These are phyloP conservation scores for Idaea biselata DNA, from an alignment of 2,888 invertebrate genomes.

Conservation along the genomic window DNA sequence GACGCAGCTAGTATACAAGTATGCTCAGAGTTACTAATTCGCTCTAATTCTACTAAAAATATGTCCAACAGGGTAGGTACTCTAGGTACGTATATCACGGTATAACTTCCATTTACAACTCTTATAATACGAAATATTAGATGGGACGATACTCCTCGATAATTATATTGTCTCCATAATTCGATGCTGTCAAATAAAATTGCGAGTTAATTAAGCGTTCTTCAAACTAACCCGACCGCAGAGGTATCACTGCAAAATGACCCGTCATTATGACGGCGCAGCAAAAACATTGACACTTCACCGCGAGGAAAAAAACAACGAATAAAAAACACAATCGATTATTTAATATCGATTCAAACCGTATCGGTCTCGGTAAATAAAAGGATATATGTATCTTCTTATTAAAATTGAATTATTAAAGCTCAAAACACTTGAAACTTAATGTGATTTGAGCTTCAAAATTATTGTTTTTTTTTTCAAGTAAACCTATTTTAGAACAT, in stretches of 20 bases:
- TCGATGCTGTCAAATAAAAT: constrained; percentile 67
- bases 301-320: constrained; percentile 46
- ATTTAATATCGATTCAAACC: constrained; percentile 52
- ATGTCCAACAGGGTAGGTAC: too few species aligned
- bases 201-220: constrained; percentile 68
- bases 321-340: constrained; percentile 62
- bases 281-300: constrained; percentile 67
- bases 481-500: too few species aligned
- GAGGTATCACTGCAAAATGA: constrained; percentile 60
- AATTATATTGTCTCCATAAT: constrained; percentile 40
- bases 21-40: too few species aligned
- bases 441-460: too few species aligned
- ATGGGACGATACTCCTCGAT: background rate
- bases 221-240: constrained; percentile 51
- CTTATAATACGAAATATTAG: background rate
- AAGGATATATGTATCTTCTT: constrained; percentile 12
- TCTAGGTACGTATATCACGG: too few species aligned
- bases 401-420: constrained; percentile 15
- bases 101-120: too few species aligned
- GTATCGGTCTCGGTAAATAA: constrained; percentile 51
- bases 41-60: too few species aligned
- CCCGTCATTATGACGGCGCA: constrained; percentile 67
- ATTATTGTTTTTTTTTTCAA: too few species aligned
- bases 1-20: too few species aligned
- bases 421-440: too few species aligned